Conservation (phyloP, 2,888 invertebrate genomes). For the Athalia cordata region DNA sequence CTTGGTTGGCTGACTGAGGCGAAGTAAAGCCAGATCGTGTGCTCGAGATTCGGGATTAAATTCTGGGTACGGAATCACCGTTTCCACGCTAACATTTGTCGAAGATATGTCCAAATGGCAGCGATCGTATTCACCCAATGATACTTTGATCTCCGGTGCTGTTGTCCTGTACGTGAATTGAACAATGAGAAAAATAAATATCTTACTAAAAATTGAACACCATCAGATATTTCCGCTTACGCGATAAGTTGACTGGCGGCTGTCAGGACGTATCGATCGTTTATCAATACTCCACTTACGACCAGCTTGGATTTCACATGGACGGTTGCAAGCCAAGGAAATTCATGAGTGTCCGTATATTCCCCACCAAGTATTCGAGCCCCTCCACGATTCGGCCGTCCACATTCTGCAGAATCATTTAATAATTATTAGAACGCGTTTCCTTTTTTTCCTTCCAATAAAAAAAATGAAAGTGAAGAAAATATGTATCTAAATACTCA, state of each 20-base stretch:
- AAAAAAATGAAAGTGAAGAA: neutral
- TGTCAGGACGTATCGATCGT: conserved; percentile 77
- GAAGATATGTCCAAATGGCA: conserved; percentile 75
- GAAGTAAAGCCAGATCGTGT: conserved; percentile 78
- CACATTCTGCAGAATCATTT: conserved; percentile 69
- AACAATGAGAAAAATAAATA: conserved; percentile 20
- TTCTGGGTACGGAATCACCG: conserved; percentile 75
- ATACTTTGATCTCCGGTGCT: conserved; percentile 74
- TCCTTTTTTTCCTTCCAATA: too few relatives aligned
- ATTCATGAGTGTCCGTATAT: conserved; percentile 74
- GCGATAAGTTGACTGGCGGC: conserved; percentile 75
- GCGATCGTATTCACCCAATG: conserved; percentile 76
- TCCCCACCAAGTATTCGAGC: conserved; percentile 74
- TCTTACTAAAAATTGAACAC: conserved; percentile 16
- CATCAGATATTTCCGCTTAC: conserved; percentile 62
- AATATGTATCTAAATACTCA: conserved; percentile 55
- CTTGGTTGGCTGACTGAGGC: conserved; percentile 74
- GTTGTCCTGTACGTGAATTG: conserved; percentile 56
- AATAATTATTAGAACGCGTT: too few relatives aligned
- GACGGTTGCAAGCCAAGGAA: conserved; percentile 77
- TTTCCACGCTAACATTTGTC: conserved; percentile 75
- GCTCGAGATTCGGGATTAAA: conserved; percentile 75
- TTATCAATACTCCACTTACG: conserved; percentile 76
- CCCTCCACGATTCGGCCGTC: conserved; percentile 73
- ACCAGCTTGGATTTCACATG: conserved; percentile 69